Percentiles rank a stretch among this genome's conserved stretches.
phyloP scores from a whole-genome alignment of 2,113 vertebrate genomes.

The Tylochromis polylepis region DNA sequence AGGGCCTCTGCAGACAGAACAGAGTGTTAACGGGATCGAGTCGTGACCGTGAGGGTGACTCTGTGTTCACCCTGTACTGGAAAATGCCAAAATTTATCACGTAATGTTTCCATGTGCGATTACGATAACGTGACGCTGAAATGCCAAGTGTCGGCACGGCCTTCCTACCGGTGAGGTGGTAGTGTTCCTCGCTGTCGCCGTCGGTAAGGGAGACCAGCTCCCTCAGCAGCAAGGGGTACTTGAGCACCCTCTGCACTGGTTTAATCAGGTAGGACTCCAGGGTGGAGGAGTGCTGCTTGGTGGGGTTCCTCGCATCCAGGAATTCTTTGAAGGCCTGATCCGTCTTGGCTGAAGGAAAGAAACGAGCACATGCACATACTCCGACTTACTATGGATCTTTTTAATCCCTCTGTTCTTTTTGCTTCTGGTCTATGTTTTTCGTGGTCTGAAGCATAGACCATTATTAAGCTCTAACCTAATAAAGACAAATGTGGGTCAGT shows the following conservation, averaged over 20 bases:
- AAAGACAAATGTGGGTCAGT: neutral
- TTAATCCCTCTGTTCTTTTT: neutral
- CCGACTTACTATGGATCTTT: neutral
- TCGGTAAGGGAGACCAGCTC: conserved; percentile 95
- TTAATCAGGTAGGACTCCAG: conserved; percentile 98
- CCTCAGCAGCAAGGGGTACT: conserved; percentile 91
- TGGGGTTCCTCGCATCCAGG: conserved; percentile 88
- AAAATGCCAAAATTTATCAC: neutral
- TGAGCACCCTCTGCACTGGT: conserved; percentile 94
- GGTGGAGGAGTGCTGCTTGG: conserved; percentile 94
- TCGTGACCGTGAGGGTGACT: neutral
- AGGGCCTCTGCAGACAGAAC: conserved; percentile 81
- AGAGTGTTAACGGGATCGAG: neutral
- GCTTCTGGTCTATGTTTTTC: neutral
- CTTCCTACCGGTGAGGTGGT: conserved; percentile 87
- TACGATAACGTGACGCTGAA: neutral
- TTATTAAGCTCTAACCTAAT: neutral
- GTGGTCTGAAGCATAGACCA: neutral
- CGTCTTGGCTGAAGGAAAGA: conserved; percentile 79
- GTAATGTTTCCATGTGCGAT: neutral
- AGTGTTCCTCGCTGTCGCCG: conserved; percentile 92
- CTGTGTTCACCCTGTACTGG: neutral
- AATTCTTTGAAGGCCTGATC: conserved; percentile 92
- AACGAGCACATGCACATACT: neutral
- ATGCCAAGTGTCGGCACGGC: neutral